phyloP scores from a whole-genome alignment of 2,888 invertebrate genomes.

The Gnatocerus cornutus region DNA sequence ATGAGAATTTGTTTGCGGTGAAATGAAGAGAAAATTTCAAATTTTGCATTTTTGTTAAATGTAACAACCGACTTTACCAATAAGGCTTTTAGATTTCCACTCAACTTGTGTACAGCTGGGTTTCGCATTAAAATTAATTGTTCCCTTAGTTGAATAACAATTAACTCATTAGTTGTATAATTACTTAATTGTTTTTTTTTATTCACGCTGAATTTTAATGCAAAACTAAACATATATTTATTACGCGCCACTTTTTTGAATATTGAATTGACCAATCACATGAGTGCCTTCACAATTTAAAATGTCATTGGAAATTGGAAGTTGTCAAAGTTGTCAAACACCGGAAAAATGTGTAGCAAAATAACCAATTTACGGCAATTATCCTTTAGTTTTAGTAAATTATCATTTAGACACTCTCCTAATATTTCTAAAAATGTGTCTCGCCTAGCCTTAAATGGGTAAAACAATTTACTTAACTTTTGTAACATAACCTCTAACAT shows the following conservation, averaged over 20 bases:
- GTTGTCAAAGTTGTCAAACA: conserved; percentile 6
- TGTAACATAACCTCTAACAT: conserved; percentile 18
- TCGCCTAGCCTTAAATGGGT: neutral
- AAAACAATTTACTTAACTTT: conserved; percentile 2
- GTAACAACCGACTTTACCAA: no score
- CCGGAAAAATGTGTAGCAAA: conserved; percentile 25
- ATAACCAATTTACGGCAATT: conserved; percentile 17
- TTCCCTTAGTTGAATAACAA: no score
- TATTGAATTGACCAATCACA: no score
- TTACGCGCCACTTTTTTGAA: no score
- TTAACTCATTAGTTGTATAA: no score
- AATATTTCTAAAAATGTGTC: conserved; percentile 11
- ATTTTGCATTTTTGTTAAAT: neutral
- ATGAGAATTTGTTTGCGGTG: no score
- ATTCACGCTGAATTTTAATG: no score
- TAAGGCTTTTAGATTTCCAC: no score
- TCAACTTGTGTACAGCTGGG: no score
- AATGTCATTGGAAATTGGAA: neutral
- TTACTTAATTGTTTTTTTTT: no score
- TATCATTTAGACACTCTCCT: neutral
- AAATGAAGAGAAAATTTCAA: neutral
- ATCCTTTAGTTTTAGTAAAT: conserved; percentile 17
- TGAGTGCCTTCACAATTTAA: neutral
- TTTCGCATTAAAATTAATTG: no score
- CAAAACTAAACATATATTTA: no score